These are phyloP conservation scores for Salminus brasiliensis DNA, from an alignment of 2,113 vertebrate species.

Conservation along the genomic window DNA sequence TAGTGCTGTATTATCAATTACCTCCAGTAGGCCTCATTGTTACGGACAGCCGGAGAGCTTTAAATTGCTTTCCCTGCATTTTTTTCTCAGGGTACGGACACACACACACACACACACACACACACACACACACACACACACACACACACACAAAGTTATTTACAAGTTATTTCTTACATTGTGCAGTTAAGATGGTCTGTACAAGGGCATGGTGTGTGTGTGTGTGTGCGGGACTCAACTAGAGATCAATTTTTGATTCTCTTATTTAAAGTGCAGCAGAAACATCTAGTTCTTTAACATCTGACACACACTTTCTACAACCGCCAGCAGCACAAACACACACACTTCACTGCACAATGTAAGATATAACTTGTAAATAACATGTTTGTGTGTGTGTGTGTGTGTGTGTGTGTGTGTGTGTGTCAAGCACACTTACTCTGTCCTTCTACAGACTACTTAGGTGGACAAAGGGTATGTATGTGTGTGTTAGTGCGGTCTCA, in stretches of 20 bases:
- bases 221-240: no score
- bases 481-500: not conserved
- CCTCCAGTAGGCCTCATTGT: slow-evolving; percentile 62
- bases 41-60: slow-evolving; percentile 67
- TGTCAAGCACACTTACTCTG: no score
- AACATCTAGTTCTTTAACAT: no score
- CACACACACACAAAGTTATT: not conserved
- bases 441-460: no score
- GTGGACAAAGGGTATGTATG: slow-evolving; percentile 44
- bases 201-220: no score
- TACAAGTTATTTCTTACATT: not conserved
- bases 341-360: no score
- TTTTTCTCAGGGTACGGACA: slow-evolving; percentile 9
- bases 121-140: not conserved
- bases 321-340: no score
- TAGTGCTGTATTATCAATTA: not conserved
- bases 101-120: not conserved
- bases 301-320: no score
- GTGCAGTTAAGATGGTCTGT: slow-evolving; percentile 49
- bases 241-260: slow-evolving; percentile 27
- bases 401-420: no score
- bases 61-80: slow-evolving; percentile 46
- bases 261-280: no score
- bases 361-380: no score
- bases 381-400: no score